Evolutionary conservation across 1,140 invertebrate genomes (phyloP).

Genomic region (Akabosia matsudoensis): DNA sequence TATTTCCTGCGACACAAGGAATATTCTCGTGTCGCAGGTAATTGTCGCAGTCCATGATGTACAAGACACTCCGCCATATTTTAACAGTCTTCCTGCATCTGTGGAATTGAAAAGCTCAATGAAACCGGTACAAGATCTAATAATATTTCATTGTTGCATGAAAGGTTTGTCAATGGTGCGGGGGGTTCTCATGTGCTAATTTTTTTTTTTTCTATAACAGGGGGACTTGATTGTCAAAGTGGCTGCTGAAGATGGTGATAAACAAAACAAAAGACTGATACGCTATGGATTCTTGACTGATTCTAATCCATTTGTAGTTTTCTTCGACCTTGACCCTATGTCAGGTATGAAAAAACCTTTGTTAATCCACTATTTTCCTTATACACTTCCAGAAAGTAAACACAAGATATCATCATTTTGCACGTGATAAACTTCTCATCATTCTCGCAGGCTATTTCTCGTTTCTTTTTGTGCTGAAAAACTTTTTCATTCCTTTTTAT

Average conservation of each 20-base stretch:
- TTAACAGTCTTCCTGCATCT: conserved; percentile 34
- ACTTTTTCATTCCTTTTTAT: too few relatives aligned
- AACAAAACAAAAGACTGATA: conserved; percentile 73
- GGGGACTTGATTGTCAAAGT: conserved; percentile 65
- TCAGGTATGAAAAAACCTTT: conserved; percentile 59
- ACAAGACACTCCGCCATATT: conserved; percentile 43
- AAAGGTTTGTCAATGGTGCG: not conserved
- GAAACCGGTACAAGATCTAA: conserved; percentile 8
- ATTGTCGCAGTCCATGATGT: conserved; percentile 33
- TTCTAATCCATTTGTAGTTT: conserved; percentile 73
- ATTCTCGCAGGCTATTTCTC: too few relatives aligned
- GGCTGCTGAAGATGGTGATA: conserved; percentile 83
- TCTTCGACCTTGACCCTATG: conserved; percentile 77
- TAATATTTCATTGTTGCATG: not conserved
- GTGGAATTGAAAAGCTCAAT: conserved; percentile 19
- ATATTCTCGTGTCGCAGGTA: conserved; percentile 43
- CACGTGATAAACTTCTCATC: too few relatives aligned
- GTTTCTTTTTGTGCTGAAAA: too few relatives aligned
- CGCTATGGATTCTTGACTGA: conserved; percentile 78
- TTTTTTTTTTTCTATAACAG: conserved; percentile 52
- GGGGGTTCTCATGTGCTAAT: too few relatives aligned
- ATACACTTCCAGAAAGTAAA: too few relatives aligned
- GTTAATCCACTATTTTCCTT: too few relatives aligned
- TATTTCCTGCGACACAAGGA: conserved; percentile 41
- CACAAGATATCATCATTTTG: too few relatives aligned